phyloP scores from a whole-genome alignment of 1,140 invertebrate genomes.

The Lasaia peninsularis region DNA sequence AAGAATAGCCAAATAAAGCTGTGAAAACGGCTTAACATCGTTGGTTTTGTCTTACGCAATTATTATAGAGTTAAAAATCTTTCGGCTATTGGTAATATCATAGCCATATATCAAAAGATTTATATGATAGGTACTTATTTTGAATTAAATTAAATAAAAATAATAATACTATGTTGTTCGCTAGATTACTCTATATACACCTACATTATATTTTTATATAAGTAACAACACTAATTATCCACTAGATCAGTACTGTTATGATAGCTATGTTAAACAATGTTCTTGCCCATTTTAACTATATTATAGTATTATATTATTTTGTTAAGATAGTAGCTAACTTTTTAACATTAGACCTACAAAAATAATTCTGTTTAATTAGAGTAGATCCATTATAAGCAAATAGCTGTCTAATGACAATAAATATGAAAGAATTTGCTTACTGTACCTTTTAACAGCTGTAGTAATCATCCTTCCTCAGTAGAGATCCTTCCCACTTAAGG shows the following conservation, averaged over 20 bases:
- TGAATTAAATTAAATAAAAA: not conserved
- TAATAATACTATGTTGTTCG: not conserved
- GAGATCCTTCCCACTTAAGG: not conserved
- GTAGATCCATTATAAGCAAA: slow-evolving; percentile 23
- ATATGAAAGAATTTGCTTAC: slow-evolving; percentile 24
- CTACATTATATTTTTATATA: not conserved
- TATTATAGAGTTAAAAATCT: no score
- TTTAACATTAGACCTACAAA: slow-evolving; percentile 13
- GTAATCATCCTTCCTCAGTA: not conserved
- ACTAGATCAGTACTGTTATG: slow-evolving; percentile 22
- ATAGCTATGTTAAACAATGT: slow-evolving; percentile 44
- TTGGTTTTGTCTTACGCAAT: no score
- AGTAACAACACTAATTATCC: not conserved
- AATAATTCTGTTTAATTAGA: slow-evolving; percentile 22
- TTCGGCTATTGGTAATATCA: no score
- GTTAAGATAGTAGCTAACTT: not conserved
- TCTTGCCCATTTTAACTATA: slow-evolving; percentile 56
- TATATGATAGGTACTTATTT: no score
- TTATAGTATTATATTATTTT: slow-evolving; percentile 33
- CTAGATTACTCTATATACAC: not conserved
- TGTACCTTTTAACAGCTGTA: not conserved
- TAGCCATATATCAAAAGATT: not conserved
- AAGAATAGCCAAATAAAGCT: no score
- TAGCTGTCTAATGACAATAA: slow-evolving; percentile 60
- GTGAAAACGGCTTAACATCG: no score